These are phyloP conservation scores for Tethya wilhelma DNA, from an alignment of 37 sponge, comb jelly and placozoan species.

Conservation along the genomic window DNA sequence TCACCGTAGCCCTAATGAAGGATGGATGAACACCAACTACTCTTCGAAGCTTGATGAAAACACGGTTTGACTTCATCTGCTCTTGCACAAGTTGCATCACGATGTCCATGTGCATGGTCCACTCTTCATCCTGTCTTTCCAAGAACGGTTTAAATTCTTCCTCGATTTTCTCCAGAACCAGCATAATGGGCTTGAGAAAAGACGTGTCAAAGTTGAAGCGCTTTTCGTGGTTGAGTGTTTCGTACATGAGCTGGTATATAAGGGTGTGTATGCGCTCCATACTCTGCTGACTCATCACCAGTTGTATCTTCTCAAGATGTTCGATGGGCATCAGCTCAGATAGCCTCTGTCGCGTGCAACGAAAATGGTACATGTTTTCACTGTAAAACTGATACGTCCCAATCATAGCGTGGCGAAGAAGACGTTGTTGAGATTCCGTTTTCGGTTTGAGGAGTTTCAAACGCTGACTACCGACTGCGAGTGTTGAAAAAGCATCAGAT, in stretches of 20 bases:
- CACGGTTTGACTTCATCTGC: background rate
- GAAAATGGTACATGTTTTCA: conserved; percentile 59
- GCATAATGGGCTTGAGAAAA: conserved; percentile 26
- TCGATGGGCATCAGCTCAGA: conserved; percentile 38
- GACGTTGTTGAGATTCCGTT: conserved; percentile 34
- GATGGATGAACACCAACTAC: background rate
- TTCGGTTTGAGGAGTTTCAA: conserved; percentile 35
- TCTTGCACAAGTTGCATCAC: conserved; percentile 11
- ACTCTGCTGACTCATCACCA: conserved; percentile 16
- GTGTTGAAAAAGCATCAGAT: conserved; percentile 44
- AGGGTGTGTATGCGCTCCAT: conserved; percentile 40
- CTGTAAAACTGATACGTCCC: conserved; percentile 53
- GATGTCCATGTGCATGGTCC: conserved; percentile 9
- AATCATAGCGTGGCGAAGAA: conserved; percentile 32
- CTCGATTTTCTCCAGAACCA: conserved; percentile 16
- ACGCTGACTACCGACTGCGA: conserved; percentile 58
- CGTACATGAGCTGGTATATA: conserved; percentile 46
- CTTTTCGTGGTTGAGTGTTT: conserved; percentile 36
- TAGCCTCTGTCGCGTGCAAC: conserved; percentile 9
- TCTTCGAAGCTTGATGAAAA: background rate
- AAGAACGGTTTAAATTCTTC: conserved; percentile 40
- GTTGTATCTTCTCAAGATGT: conserved; percentile 11
- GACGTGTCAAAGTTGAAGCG: conserved; percentile 12
- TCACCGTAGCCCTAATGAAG: background rate
- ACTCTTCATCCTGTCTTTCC: conserved; percentile 13